Evolutionary conservation across 37 sponge, comb jelly and placozoan species (phyloP).

Genomic region (Spongia lamella): DNA sequence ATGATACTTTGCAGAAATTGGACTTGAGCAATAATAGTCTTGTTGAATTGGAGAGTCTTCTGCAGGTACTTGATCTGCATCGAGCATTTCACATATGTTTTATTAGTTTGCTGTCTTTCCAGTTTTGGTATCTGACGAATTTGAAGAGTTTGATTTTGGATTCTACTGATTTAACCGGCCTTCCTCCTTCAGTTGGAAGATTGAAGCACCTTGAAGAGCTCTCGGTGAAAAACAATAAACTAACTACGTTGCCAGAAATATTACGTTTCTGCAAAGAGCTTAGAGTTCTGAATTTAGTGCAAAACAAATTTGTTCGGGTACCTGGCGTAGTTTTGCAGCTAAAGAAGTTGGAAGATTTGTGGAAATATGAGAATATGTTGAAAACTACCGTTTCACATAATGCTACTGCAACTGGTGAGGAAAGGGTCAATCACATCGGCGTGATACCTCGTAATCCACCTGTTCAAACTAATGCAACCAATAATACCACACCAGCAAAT

Average conservation of each 20-base stretch:
- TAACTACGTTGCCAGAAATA: slow-evolving; percentile 55
- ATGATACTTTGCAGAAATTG: slow-evolving; percentile 34
- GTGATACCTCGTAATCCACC: background rate
- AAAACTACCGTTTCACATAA: no score
- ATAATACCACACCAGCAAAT: background rate
- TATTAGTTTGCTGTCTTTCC: background rate
- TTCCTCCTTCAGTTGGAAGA: slow-evolving; percentile 67
- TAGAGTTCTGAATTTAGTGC: slow-evolving; percentile 20
- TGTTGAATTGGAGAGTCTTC: slow-evolving; percentile 19
- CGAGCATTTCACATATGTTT: background rate
- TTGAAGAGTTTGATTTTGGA: slow-evolving; percentile 49
- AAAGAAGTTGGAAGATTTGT: slow-evolving; percentile 33
- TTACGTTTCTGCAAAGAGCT: slow-evolving; percentile 55
- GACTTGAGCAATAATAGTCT: slow-evolving; percentile 26
- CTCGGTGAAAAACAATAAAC: slow-evolving; percentile 43
- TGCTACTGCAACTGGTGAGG: no score
- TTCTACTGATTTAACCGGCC: slow-evolving; percentile 9
- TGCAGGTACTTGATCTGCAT: slow-evolving; percentile 28
- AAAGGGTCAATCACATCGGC: background rate
- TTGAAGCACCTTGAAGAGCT: slow-evolving; percentile 54
- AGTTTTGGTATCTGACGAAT: slow-evolving; percentile 65
- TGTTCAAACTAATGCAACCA: background rate
- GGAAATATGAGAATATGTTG: slow-evolving; percentile 43
- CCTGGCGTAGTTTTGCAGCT: slow-evolving; percentile 50
- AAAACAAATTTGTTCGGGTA: slow-evolving; percentile 23